Conservation (phyloP, 1,140 invertebrate species). For the Pseudomyrmex pallidus region DNA sequence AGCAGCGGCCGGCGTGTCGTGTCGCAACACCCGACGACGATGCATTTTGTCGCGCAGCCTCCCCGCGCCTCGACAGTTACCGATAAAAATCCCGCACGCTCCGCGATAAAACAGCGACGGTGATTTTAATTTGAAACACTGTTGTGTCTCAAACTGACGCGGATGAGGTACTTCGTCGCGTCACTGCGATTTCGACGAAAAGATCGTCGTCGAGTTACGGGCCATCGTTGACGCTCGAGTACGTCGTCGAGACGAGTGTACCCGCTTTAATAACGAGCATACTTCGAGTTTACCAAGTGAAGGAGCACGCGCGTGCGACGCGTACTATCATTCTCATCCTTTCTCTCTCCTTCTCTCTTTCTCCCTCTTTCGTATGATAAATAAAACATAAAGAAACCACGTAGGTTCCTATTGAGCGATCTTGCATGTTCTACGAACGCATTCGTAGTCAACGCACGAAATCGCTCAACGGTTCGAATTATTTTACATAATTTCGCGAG, state of each 20-base stretch:
- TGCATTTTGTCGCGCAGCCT: conserved; percentile 33
- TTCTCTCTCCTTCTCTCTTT: not conserved
- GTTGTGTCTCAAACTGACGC: not conserved
- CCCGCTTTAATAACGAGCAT: conserved; percentile 41
- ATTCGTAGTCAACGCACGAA: conserved; percentile 2
- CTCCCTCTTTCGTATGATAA: not conserved
- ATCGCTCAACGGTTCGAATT: conserved; percentile 18
- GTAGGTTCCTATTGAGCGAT: no score
- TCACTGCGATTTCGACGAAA: conserved; percentile 41
- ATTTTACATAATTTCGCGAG: conserved; percentile 7
- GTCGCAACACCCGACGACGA: conserved; percentile 8
- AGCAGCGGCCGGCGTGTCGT: conserved; percentile 1
- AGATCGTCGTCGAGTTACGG: conserved; percentile 36
- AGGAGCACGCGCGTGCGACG: not conserved
- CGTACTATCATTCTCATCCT: not conserved
- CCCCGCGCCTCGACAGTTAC: conserved; percentile 28
- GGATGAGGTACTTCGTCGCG: conserved; percentile 15
- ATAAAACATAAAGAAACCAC: not conserved
- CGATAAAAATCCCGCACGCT: conserved; percentile 31
- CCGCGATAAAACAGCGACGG: conserved; percentile 31
- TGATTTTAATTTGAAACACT: conserved; percentile 55
- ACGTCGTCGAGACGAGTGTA: conserved; percentile 26
- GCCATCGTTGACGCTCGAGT: conserved; percentile 19
- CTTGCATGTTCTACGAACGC: not conserved
- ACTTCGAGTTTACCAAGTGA: conserved; percentile 44